Evolutionary conservation across 2,797 vertebrate genomes (phyloP).

Genomic region (Sebastiscus albofasciatus): DNA sequence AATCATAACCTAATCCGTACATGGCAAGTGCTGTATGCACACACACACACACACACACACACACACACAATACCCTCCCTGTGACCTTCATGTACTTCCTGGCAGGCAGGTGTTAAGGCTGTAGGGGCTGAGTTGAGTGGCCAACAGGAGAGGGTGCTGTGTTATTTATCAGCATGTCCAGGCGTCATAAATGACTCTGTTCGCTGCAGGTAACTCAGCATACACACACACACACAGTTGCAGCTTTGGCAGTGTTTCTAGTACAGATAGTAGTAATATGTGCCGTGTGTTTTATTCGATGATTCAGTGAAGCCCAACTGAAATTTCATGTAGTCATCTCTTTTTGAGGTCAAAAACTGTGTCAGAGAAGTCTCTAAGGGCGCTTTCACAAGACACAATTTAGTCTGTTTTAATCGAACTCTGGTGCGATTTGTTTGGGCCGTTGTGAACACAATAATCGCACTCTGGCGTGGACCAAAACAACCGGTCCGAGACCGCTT

Average conservation of each 20-base stretch:
- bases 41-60: constrained; percentile 3
- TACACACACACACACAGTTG: constrained; percentile 6
- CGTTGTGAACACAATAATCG: too few species aligned
- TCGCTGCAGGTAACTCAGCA: constrained; percentile 43
- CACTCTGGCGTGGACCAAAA: too few species aligned
- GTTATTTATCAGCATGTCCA: constrained; percentile 65
- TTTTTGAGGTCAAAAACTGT: neutral
- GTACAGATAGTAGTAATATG: neutral
- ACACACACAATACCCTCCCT: constrained; percentile 41
- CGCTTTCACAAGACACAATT: neutral
- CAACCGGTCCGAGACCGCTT: too few species aligned
- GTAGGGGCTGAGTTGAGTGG: constrained; percentile 53
- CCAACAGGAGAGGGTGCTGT: constrained; percentile 57
- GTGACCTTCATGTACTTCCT: constrained; percentile 72
- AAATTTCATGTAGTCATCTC: neutral
- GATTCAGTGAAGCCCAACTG: neutral
- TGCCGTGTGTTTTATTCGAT: neutral
- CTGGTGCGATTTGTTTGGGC: too few species aligned
- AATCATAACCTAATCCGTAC: constrained; percentile 46
- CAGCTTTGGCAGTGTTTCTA: constrained; percentile 2
- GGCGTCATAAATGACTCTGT: constrained; percentile 48
- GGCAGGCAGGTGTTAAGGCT: constrained; percentile 68
- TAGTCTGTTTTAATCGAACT: too few species aligned
- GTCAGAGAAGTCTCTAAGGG: neutral
- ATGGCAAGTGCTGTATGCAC: constrained; percentile 24